Base-by-base conservation (phyloP, 2,888 invertebrate genomes). In the Chrysolina americana region DNA sequence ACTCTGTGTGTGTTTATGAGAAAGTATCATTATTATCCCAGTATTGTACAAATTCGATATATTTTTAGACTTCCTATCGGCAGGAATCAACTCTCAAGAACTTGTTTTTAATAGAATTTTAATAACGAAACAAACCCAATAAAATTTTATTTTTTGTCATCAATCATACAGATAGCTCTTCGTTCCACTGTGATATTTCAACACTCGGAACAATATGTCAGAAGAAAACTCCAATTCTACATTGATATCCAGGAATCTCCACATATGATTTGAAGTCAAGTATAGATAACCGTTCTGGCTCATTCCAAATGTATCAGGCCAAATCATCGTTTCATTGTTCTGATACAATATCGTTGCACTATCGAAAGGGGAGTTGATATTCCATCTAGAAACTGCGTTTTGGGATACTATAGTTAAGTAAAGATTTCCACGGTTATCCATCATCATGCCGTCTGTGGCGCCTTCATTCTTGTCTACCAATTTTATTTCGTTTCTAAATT, bases 261-360 rank as follows among this genome's bases (percentile, higher is more conserved):
- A 76, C 6, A 81, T 75, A 19, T 78, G 77, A 76, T 93, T 94
- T 21, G 93, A 89, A 9, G 93, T 89, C 41, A 92, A 90, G 87
- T 91, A 93, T 15, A 93, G 86, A 83, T 91, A 91, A 47, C 93
- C 93, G 64, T 89, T 86, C 76, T 90, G 90, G 83, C 93, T 93
- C 83, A 93, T 92, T 1, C 91, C 90, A 85, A 93, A 93, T 19
- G 92, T 90, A 82, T 93, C 93, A 0, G 93, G 90, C 94, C 94
- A 94, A 84, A 93, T 92, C 81, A 93, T 91, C 80, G 90, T 91
- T 73, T 89, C 89, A 69, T 91, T 89, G 85, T 94, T 92, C 76
- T 91, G 89, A 19, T 92, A 91, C 15, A 86, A 68, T 41, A 85
- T 79, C 71, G 78, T 64, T 8, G 85, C 91, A 72, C 88, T 88